Evolutionary conservation across 2,113 vertebrate genomes (phyloP), one percentile per base, ranked within the genome.

Genomic region (Aldabrachelys gigantea): DNA sequence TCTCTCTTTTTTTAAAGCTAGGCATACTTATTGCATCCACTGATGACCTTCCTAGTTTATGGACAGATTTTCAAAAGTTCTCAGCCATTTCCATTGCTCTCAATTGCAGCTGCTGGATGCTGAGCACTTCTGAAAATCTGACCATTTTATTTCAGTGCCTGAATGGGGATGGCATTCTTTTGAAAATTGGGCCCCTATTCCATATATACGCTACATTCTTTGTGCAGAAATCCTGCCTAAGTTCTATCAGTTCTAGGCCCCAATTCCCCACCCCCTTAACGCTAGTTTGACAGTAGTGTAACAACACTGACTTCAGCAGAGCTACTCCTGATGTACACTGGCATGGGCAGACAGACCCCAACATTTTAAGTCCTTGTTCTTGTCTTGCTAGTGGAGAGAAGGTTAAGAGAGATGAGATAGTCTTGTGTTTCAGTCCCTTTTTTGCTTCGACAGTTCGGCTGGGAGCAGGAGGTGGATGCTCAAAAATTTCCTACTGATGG

Each of bases 231-330:
- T 5, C 83, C 83, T 76, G 44, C 52, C 78, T 29, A 89, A 44
- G 25, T 41, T 56, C 31, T 49, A 52, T 75, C 27, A 1, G 52
- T 53, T 62, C 88, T 89, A 29, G 92, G 38, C 86, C 54, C 76
- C 27, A 78, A 14, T 3, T 69, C 56, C 13, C 88, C 21, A 76
- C 75, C 86, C 35, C 62, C 41, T 41, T 35, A 6, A 65, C 17
- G 69, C 53, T 41, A 89, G 13, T 75, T 24, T 72, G 17, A 52
- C 62, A 91, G 80, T 53, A 75, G 56, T 87, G 38, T 80, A 84
- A 89, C 80, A 92, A 80, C 89, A 84, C 56, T 88, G 50, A 89
- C 84, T 54, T 89, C 87, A 82, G 62, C 11, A 62, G 27, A 90
- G n/a, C 49, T 65, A 90, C 17, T 85, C 8, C 35, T 13, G 57